These are phyloP conservation scores for Lepilemur ruficaudatus DNA, from an alignment of 2,797 vertebrate genomes.

Conservation along the genomic window DNA sequence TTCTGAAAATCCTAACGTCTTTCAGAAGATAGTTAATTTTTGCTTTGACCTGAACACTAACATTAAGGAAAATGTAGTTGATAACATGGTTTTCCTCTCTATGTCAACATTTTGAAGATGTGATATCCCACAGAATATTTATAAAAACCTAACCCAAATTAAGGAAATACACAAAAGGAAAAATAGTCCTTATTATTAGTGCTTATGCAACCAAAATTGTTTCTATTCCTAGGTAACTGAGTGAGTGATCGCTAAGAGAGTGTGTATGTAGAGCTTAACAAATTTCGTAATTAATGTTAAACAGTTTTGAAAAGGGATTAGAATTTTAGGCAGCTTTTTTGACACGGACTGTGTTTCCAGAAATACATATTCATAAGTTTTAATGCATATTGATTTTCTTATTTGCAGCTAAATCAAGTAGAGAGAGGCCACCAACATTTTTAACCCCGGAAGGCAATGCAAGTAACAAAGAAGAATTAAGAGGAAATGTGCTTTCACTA, in stretches of 20 bases:
- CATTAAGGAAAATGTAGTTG: neutral
- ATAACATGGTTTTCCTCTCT: neutral
- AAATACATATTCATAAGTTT: constrained; percentile 42
- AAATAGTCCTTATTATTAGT: neutral
- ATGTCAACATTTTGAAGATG: constrained; percentile 30
- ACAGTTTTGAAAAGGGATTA: constrained; percentile 33
- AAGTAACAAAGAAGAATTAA: constrained; percentile 93
- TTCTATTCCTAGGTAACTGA: neutral
- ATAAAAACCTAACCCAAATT: neutral
- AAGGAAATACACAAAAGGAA: neutral
- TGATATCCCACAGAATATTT: neutral
- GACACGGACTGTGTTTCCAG: constrained; percentile 26
- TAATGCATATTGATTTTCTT: constrained; percentile 65
- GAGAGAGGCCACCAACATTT: constrained; percentile 91
- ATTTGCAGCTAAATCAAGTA: constrained; percentile 88
- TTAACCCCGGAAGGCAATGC: constrained; percentile 89
- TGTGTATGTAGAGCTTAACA: neutral
- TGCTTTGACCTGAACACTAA: neutral
- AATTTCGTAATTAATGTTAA: constrained; percentile 29
- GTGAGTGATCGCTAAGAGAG: neutral
- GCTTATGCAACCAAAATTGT: neutral
- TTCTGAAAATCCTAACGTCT: constrained; percentile 26
- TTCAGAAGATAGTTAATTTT: neutral
- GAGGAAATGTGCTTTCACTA: constrained; percentile 93
- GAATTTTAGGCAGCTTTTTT: constrained; percentile 49